Evolutionary conservation across 2,888 invertebrate genomes (phyloP), one percentile per base, ranked within the genome.

Genomic region (Mantis religiosa): DNA sequence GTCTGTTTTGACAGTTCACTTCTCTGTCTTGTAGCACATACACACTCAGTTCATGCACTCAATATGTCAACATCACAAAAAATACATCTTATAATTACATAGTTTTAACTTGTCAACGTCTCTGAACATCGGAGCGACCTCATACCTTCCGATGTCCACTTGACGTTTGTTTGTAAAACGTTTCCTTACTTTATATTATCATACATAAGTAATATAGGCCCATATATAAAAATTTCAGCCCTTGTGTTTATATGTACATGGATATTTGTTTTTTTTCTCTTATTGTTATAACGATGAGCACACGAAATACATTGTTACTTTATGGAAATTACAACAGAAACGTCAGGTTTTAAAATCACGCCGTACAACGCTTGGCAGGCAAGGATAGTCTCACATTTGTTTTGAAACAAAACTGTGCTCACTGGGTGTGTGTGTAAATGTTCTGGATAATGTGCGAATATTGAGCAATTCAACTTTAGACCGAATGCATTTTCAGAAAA

Each of bases 261-360:
- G 85, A 84, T 84, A 84, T n/a, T 88, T 28, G n/a, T n/a, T n/a
- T n/a, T n/a, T 85, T n/a, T 54, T 47, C n/a, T 82, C 71, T 85
- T 34, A n/a, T 89, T 89, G 71, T 84, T 87, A 84, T 34, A n/a
- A 89, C 88, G 81, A 47, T 89, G 87, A 89, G 89, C 89, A 89
- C 89, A 89, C 84, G 82, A n/a, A 85, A 87, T 87, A 87, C n/a
- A 82, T 34, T 28, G 30, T 12, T 87, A 28, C 27, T 87, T n/a
- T 87, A 87, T 47, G 54, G 83, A 47, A 41, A 84, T 83, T 2
- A 85, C 85, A 84, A 83, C 83, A 84, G 28, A 89, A 81, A 71
- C 20, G 3, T 71, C 54, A 71, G 85, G 47, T 83, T 41, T 85
- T 85, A 82, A 71, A 82, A 71, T 54, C 82, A 25, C 27, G 28